Base-by-base conservation (phyloP, 2,888 invertebrate genomes). In the Tachina lurida region DNA sequence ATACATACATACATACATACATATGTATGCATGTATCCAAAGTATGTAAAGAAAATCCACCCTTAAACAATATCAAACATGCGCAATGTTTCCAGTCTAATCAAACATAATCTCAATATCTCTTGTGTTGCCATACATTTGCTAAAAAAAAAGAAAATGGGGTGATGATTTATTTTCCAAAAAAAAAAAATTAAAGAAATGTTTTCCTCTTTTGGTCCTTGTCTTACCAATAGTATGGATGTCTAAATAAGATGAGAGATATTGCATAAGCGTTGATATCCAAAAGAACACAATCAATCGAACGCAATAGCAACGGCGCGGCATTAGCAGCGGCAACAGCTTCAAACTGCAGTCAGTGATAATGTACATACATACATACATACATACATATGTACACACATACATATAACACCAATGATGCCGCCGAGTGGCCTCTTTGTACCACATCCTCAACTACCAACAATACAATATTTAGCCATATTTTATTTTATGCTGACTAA, bases 401-500 rank as follows among this genome's bases (percentile, higher is more conserved):
- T 7, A 31, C 7, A 31, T 63, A 77, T 87, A 87, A 89, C 88
- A 90, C 89, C 90, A 90, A 90, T 90, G 89, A 90, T 89, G 90
- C 89, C 90, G 90, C 88, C 88, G 54, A 89, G 89, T 88, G 87
- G 74, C 78, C 75, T 75, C 75, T 79, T 70, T 65, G 47, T 60
- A 52, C 47, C 67, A 78, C 19, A 73, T 45, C 49, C 58, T 56
- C 22, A 74, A 58, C 70, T 39, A 63, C 7, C 39, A 63, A 39
- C 52, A 60, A 31, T 31, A 58, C 15, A 49, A 73, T 74, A 60
- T 84, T 85, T 86, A 73, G 89, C 89, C 88, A 89, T 89, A 89
- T 89, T 89, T 87, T 88, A 88, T 89, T 90, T 91, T 90, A 82
- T 91, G 91, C 91, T 91, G 91, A 91, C 88, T 91, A 91, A 91